These are phyloP conservation scores for Drosophila albomicans DNA, from an alignment of 1,140 invertebrate species.

Conservation along the genomic window DNA sequence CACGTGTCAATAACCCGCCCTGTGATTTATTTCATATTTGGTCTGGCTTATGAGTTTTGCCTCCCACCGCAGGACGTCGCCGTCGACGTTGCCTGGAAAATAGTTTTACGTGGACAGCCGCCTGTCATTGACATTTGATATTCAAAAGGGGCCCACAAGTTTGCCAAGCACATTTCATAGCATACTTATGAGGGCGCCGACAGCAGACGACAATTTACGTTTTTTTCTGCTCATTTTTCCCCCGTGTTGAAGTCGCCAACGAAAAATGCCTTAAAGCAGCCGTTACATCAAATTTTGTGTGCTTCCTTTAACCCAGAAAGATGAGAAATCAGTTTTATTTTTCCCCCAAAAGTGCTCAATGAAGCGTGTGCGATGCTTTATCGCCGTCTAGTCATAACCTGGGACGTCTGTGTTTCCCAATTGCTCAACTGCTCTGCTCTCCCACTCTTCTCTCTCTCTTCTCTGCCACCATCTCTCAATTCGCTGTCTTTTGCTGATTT, in stretches of 20 bases:
- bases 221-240: neutral
- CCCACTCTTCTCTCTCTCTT: conserved; percentile 6
- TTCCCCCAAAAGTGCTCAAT: conserved; percentile 43
- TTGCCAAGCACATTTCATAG: conserved; percentile 60
- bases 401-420: conserved; percentile 11
- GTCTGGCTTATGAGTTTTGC: conserved; percentile 49
- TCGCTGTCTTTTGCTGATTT: conserved; percentile 60
- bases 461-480: conserved; percentile 2
- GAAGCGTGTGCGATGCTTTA: conserved; percentile 63
- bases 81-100: conserved; percentile 29
- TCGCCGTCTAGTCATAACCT: conserved; percentile 61
- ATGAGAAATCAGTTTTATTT: conserved; percentile 15
- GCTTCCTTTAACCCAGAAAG: neutral
- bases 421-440: neutral
- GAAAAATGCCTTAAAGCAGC: conserved; percentile 56
- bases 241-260: conserved; percentile 20
- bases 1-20: conserved; percentile 81
- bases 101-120: conserved; percentile 64
- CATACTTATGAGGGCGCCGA: conserved; percentile 74
- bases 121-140: conserved; percentile 81
- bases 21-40: conserved; percentile 83
- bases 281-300: conserved; percentile 62
- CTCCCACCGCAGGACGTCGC: neutral
- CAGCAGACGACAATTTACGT: conserved; percentile 28
- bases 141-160: conserved; percentile 29